Conservation (phyloP, 92 coral and sea anemone genomes). For the Virgularia gustaviana region DNA sequence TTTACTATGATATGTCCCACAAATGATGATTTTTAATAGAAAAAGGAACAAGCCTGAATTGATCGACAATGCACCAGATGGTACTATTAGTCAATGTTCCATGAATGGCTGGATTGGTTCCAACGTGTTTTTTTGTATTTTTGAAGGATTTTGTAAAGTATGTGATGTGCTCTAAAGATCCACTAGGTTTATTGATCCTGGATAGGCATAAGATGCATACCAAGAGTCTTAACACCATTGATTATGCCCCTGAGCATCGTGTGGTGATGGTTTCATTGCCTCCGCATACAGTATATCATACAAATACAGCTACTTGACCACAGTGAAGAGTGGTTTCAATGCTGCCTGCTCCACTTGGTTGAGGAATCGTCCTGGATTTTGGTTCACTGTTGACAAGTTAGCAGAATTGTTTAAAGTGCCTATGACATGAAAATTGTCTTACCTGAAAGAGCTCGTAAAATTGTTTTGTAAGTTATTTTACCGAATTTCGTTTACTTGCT, state of each 20-base stretch:
- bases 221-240: conserved; percentile 11
- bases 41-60: conserved; percentile 8
- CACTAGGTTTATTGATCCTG: conserved; percentile 10
- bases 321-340: neutral
- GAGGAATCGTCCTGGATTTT: conserved; percentile 1
- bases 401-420: neutral
- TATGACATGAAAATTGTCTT: too few relatives aligned
- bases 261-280: neutral
- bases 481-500: too few relatives aligned
- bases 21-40: neutral
- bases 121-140: neutral
- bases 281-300: neutral
- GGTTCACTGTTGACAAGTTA: neutral
- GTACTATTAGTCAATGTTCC: neutral
- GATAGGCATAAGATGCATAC: conserved; percentile 18
- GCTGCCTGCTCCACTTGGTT: conserved; percentile 15
- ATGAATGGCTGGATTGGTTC: conserved; percentile 19
- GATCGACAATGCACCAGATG: conserved; percentile 12
- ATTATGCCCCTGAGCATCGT: conserved; percentile 8
- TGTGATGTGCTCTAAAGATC: neutral
- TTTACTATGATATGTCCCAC: too few relatives aligned
- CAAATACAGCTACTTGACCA: neutral
- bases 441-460: too few relatives aligned
- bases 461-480: too few relatives aligned
- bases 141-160: conserved; percentile 1